Evolutionary conservation across 2,888 invertebrate species (phyloP), one percentile per base, ranked within the genome.

Genomic region (Ceriagrion tenellum): DNA sequence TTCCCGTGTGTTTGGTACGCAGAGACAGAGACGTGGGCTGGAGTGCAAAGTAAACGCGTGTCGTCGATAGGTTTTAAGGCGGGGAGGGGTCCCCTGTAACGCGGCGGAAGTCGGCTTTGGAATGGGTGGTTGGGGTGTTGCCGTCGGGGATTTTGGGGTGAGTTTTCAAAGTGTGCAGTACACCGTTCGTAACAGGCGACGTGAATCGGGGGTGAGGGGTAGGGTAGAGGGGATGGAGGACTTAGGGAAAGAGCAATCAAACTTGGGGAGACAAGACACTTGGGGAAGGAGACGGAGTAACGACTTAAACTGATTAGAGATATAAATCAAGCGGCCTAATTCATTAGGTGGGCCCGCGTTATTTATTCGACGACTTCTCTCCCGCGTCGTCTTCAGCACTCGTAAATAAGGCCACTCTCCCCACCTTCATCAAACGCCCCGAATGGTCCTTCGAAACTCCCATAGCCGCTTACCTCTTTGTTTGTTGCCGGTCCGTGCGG

Each of bases 281-380:
- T 69, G 69, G n/a, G 69, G n/a, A 69, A n/a, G 69, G 81, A 81
- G 81, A 81, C 81, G 81, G 13, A 35, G 35, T 35, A 81, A 81
- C 30, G 81, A 81, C 30, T 81, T 81, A 30, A 81, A 81, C 81
- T 81, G 81, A 81, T 81, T 81, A 81, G 35, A 18, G 81, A 81
- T 16, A 35, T 81, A 81, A 81, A 81, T 81, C 81, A 81, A 81
- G 35, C 81, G 30, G 30, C 18, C 81, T 81, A 81, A 16, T 16
- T 35, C 81, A 35, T 81, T 35, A 35, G 35, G 81, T 35, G 35
- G 81, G 81, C 26, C 30, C 30, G 35, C 35, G 81, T 81, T 81
- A 35, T 35, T 81, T 81, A 81, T 81, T 81, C 69, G 30, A 13
- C 81, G 13, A 69, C 69, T 35, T 81, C 81, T 26, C 30, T 81